phyloP scores from a whole-genome alignment of 2,113 vertebrate genomes.

The Lota lota region DNA sequence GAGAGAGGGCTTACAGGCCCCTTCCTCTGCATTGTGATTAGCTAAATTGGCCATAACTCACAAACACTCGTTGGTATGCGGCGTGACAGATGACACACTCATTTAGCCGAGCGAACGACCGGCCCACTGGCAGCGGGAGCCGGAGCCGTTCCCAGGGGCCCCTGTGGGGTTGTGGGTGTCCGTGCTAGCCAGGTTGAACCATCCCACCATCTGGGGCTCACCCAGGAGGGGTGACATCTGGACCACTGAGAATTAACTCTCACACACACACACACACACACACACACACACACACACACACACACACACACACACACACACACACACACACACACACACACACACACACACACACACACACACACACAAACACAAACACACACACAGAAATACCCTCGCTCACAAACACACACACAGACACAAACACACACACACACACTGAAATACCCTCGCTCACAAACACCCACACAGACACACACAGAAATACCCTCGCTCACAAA shows the following conservation, averaged over 20 bases:
- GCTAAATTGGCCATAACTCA: conserved; percentile 64
- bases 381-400: background rate
- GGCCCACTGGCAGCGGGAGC: conserved; percentile 38
- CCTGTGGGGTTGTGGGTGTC: too few relatives aligned
- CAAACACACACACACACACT: too few relatives aligned
- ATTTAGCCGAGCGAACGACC: conserved; percentile 52
- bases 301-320: too few relatives aligned
- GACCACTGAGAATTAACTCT: background rate
- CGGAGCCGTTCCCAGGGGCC: conserved; percentile 27
- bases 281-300: too few relatives aligned
- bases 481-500: too few relatives aligned
- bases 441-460: too few relatives aligned
- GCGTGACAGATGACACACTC: conserved; percentile 64
- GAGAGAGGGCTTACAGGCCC: conserved; percentile 16
- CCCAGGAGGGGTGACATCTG: background rate
- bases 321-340: background rate
- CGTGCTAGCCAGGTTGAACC: conserved; percentile 15
- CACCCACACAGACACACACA: too few relatives aligned
- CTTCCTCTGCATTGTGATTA: conserved; percentile 53
- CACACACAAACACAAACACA: background rate
- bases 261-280: background rate
- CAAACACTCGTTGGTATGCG: conserved; percentile 49
- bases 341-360: background rate
- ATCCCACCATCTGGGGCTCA: conserved; percentile 29
- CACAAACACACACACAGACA: background rate